Evolutionary conservation across 2,888 invertebrate species (phyloP), one percentile per base, ranked within the genome.

Genomic region (Morpho helenor): DNA sequence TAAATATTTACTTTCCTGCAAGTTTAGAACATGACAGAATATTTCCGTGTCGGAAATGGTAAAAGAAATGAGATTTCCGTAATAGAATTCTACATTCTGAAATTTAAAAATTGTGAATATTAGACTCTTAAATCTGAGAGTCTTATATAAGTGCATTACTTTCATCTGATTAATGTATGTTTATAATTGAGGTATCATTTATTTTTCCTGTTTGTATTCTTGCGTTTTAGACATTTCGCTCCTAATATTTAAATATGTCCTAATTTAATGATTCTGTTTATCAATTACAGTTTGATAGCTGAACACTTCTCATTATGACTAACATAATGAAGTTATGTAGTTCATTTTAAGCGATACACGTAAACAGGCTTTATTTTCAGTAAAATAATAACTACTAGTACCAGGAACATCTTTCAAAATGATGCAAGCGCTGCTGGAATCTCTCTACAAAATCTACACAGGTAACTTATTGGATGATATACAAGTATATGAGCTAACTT

Each of bases 401-500:
- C 63, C 66, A 75, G 43, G 22, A 54, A 51, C 72, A 70, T 66
- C 66, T 64, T 67, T 66, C 78, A 90, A 84, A 70, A 90, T 89
- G 89, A 89, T 90, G 89, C 89, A 90, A 77, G 90, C 89, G 74
- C 77, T 90, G 67, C 71, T 90, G 76, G 89, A 87, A 57, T 89
- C 90, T 58, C 79, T 89, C 59, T 84, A 82, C 76, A 88, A 78
- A 75, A 90, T 90, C 72, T 90, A 89, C 68, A 68, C 87, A 86
- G 89, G 89, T 90, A 71, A 83, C 5, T 3, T 5, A 5, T 31
- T 31, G 31, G 31, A 31, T 31, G 31, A 31, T 31, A 31, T 31
- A 31, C 16, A 2, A 16, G 5, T 31, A 31, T 31, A 31, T 31
- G 31, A 31, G 16, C 16, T 16, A 31, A 31, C 31, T 5, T 5